Base-by-base conservation (phyloP, 2,113 vertebrate genomes). In the Spea multiplicata region DNA sequence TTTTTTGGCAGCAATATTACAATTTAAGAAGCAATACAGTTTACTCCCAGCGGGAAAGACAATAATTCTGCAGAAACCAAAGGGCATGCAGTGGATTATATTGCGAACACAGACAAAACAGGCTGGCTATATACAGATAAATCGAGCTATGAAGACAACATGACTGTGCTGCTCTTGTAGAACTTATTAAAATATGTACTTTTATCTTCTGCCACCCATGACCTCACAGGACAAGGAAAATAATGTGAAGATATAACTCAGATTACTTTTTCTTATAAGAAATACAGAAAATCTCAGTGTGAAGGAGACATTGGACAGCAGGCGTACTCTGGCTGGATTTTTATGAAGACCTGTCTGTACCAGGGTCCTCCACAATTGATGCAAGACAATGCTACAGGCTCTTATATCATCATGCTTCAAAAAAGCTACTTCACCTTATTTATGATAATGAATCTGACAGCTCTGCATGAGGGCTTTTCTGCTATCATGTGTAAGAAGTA, bases 1-100 rank as follows among this genome's bases (percentile, higher is more conserved):
- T 62, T 62, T 61, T 62, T 16, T 62, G 30, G 30, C 30, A 30
- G 57, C 62, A 73, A n/a, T 73, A 17, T 46, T 71, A 46, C 3
- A 73, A 47, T 44, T n/a, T 62, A 47, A 45, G 57, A 71, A 44
- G 48, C 57, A 53, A 62, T 62, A 44, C 57, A 5, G 71, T 45
- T 61, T 62, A 44, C 46, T 73, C 71, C 44, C 71, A 59, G 71
- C 16, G 14, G 55, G 71, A 16, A n/a, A 47, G 2, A n/a, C 9
- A 61, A 73, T 61, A 46, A 73, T 73, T 61, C 55, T 16, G 45
- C 71, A 45, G n/a, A 73, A 44, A 30, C 12, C 30, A 67, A 67
- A 67, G 66, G 12, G 13, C 66, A 46, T 30, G 66, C 66, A 67
- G 44, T 10, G 7, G 30, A 44, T 44, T 44, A 2, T 17, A 17